phyloP scores from a whole-genome alignment of 2,797 vertebrate genomes.

The Alectoris magna region DNA sequence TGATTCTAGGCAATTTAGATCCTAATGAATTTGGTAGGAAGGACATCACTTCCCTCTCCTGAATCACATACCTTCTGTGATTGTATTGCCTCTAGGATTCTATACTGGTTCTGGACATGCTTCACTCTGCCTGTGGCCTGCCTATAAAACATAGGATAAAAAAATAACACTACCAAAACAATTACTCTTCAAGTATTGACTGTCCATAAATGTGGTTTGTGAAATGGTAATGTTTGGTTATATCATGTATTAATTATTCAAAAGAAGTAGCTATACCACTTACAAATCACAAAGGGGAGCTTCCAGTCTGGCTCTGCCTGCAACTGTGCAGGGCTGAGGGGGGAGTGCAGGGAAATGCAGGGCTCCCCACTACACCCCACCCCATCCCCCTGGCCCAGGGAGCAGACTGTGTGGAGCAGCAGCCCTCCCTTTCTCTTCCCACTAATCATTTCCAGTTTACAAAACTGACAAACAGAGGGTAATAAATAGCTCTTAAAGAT shows the following conservation, averaged over 20 bases:
- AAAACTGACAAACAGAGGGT: slow-evolving; percentile 44
- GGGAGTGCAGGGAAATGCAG: not conserved
- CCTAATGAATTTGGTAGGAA: not conserved
- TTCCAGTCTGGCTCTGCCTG: not conserved
- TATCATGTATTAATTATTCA: not conserved
- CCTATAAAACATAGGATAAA: not conserved
- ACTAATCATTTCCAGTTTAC: slow-evolving; percentile 36
- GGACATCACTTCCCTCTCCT: not conserved
- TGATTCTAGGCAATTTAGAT: not conserved
- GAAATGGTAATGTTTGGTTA: not conserved
- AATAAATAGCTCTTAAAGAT: slow-evolving; percentile 47
- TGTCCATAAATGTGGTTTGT: not conserved
- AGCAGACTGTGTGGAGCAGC: not conserved
- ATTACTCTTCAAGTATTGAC: not conserved
- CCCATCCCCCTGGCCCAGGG: too few species aligned
- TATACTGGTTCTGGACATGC: not conserved
- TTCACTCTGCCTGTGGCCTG: not conserved
- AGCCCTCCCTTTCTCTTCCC: not conserved
- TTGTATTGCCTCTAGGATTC: not conserved
- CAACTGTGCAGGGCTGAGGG: not conserved
- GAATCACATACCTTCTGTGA: not conserved
- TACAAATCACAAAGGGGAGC: not conserved
- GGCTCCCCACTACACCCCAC: too few species aligned
- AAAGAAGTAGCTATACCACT: not conserved
- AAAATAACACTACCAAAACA: not conserved